Evolutionary conservation across 2,888 invertebrate genomes (phyloP).

Genomic region (Ecliptopera silaceata): DNA sequence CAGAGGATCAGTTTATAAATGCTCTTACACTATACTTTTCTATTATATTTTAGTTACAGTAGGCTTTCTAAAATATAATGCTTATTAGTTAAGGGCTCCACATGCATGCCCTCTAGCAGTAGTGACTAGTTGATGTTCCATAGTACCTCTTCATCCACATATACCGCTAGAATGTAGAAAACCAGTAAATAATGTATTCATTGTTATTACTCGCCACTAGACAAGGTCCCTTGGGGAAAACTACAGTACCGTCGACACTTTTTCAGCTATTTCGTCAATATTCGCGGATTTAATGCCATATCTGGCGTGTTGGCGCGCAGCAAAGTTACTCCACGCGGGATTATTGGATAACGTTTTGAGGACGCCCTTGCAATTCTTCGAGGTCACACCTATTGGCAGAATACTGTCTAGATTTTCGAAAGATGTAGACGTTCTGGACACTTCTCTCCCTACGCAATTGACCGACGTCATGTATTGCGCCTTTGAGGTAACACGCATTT

Average conservation of each 20-base stretch:
- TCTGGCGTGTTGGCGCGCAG: slow-evolving; percentile 88
- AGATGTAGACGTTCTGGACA: slow-evolving; percentile 89
- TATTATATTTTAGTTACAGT: slow-evolving; percentile 12
- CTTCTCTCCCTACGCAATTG: slow-evolving; percentile 85
- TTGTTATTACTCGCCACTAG: slow-evolving; percentile 47
- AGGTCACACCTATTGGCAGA: slow-evolving; percentile 90
- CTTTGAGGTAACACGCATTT: slow-evolving; percentile 84
- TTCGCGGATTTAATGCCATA: slow-evolving; percentile 86
- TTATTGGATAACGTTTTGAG: slow-evolving; percentile 85
- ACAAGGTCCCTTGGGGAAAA: slow-evolving; percentile 4
- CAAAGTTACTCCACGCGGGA: slow-evolving; percentile 82
- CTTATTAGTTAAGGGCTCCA: slow-evolving; percentile 11
- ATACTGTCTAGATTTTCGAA: slow-evolving; percentile 89
- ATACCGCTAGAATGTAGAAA: slow-evolving; percentile 11
- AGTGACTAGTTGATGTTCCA: slow-evolving; percentile 24
- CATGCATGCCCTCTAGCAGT: slow-evolving; percentile 36
- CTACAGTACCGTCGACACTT: slow-evolving; percentile 62
- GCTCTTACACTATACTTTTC: slow-evolving; percentile 1
- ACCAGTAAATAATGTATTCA: slow-evolving; percentile 74
- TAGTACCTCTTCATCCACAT: slow-evolving; percentile 14
- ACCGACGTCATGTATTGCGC: slow-evolving; percentile 87
- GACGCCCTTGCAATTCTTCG: slow-evolving; percentile 89
- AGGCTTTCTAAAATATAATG: slow-evolving; percentile 21
- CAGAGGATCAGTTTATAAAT: slow-evolving; percentile 68
- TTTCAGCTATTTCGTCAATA: slow-evolving; percentile 87